phyloP scores from a whole-genome alignment of 1,140 invertebrate genomes.

The Pomacea maculata region DNA sequence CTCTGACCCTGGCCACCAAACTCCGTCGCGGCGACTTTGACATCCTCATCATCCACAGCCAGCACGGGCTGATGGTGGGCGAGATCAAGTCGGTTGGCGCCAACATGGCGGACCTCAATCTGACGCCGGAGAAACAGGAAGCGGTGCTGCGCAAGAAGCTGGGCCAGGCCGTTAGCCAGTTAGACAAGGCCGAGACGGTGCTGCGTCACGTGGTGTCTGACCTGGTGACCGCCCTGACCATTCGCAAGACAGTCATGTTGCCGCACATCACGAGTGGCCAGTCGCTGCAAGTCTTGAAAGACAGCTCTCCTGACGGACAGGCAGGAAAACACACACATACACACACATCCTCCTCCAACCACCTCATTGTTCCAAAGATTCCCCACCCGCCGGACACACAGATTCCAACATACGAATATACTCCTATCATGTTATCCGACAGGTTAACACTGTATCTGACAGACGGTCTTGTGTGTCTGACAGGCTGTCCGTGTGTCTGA shows the following conservation, averaged over 20 bases:
- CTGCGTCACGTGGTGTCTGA: not conserved
- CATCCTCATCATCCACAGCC: not conserved
- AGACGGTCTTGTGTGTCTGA: no score
- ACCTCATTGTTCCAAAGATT: no score
- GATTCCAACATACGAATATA: no score
- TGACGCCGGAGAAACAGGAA: not conserved
- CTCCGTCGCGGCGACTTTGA: not conserved
- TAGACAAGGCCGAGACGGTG: not conserved
- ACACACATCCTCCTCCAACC: no score
- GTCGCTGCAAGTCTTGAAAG: not conserved
- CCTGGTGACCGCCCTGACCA: not conserved
- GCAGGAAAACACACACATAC: constrained; percentile 4
- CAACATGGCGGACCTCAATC: not conserved
- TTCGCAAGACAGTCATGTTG: not conserved
- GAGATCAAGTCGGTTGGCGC: not conserved
- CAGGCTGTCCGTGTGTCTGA: no score
- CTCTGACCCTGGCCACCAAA: not conserved
- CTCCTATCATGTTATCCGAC: no score
- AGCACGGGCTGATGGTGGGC: not conserved
- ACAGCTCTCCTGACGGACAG: not conserved
- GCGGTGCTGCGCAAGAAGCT: not conserved
- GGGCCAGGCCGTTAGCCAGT: not conserved
- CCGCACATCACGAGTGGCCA: not conserved
- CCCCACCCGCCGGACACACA: no score
- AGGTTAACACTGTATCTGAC: no score